phyloP scores from a whole-genome alignment of 2,113 vertebrate genomes.

The Nasalis larvatus region DNA sequence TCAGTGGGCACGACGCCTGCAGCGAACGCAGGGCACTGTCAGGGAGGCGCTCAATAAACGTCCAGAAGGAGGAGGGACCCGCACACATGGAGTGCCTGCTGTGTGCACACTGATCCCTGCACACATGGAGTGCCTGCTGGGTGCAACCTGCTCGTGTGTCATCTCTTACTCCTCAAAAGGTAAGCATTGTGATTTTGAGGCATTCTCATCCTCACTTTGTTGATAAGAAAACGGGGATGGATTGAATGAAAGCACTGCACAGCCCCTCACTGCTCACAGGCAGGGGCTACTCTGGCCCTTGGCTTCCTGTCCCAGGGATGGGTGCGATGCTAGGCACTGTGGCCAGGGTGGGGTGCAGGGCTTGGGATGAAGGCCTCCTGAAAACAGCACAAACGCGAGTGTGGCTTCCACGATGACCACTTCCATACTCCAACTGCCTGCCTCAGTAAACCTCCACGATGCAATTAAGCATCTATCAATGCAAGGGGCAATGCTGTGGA shows the following conservation, averaged over 20 bases:
- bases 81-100: neutral
- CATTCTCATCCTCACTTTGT: accelerated
- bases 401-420: accelerated
- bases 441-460: neutral
- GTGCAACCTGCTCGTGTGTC: neutral
- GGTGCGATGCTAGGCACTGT: accelerated
- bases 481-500: accelerated
- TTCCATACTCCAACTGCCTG: accelerated
- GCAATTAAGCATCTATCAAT: accelerated
- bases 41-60: accelerated
- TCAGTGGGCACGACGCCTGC: neutral
- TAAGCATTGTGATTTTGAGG: neutral
- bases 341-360: neutral
- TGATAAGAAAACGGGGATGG: neutral
- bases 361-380: accelerated
- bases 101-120: neutral
- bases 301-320: neutral
- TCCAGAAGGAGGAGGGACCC: neutral
- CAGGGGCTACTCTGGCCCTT: neutral
- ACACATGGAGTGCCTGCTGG: neutral
- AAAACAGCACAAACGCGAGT: accelerated
- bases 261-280: too few species aligned
- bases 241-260: neutral
- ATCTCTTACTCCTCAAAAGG: neutral
- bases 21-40: neutral